phyloP scores from a whole-genome alignment of 2,113 vertebrate genomes.

The Nesoenas mayeri region DNA sequence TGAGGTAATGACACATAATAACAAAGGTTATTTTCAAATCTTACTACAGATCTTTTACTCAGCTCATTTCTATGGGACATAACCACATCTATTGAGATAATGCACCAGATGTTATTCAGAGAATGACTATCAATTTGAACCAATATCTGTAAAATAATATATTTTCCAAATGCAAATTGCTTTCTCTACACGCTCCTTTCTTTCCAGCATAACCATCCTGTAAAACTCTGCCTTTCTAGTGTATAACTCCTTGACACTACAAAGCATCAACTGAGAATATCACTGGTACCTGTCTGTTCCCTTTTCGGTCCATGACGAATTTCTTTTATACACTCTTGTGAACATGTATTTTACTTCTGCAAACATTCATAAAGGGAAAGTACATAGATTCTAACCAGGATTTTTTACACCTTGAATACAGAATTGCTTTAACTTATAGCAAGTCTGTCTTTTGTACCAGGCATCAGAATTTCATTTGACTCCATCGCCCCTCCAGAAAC shows the following conservation, averaged over 20 bases:
- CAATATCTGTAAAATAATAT: conserved; percentile 33
- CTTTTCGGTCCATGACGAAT: neutral
- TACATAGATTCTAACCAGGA: neutral
- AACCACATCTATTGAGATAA: conserved; percentile 42
- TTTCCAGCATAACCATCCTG: neutral
- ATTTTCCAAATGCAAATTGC: conserved; percentile 23
- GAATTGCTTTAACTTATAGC: neutral
- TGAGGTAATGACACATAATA: conserved; percentile 31
- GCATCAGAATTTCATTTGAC: neutral
- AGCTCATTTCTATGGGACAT: neutral
- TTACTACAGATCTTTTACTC: neutral
- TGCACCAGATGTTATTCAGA: conserved; percentile 29
- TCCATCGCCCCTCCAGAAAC: neutral
- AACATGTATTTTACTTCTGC: neutral
- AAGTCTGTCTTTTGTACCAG: neutral
- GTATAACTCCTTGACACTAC: neutral
- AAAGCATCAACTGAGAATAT: neutral
- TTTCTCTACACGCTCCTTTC: neutral
- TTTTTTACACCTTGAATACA: neutral
- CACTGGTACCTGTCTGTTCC: neutral
- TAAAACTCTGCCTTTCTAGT: neutral
- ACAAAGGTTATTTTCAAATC: conserved; percentile 45
- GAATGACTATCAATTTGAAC: conserved; percentile 16
- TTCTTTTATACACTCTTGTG: neutral
- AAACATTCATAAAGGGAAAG: neutral